A percentile compares a stretch with the other conserved stretches of the same genome.
Evolutionary conservation across 2,113 vertebrate species (phyloP).

Genomic region (Chamaetylas fuelleborni): DNA sequence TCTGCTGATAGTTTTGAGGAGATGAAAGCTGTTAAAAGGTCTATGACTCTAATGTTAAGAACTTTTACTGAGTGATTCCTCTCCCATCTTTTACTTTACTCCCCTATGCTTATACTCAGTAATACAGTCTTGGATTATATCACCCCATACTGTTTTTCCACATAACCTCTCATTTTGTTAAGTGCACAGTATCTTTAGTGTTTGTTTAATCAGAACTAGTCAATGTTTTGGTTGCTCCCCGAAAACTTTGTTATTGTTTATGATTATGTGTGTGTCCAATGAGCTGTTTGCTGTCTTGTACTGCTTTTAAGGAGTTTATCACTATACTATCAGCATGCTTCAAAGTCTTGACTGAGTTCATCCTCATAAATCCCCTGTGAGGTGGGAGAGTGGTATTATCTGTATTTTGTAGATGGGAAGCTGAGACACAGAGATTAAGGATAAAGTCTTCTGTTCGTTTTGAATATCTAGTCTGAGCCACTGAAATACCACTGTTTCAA

Average conservation of each 20-base stretch:
- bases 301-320: not conserved
- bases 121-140: not conserved
- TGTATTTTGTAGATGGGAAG: slow-evolving; percentile 7
- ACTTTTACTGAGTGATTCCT: not conserved
- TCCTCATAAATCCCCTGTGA: slow-evolving; percentile 9
- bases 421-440: not conserved
- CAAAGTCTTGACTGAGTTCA: not conserved
- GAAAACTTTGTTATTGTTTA: not conserved
- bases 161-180: not conserved
- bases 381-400: not conserved
- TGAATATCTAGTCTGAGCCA: not conserved
- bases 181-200: not conserved
- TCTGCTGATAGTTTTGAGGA: not conserved
- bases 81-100: not conserved
- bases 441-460: slow-evolving; percentile 5
- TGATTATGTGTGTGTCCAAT: not conserved
- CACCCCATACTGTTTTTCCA: not conserved
- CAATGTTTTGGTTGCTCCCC: not conserved
- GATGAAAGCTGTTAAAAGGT: not conserved
- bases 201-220: not conserved
- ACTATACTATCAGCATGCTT: not conserved
- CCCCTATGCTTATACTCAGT: not conserved
- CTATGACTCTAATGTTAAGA: not conserved
- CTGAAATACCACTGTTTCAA: not conserved
- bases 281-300: not conserved